Conservation (phyloP, 92 coral and sea anemone species). For the Muricea muricata region DNA sequence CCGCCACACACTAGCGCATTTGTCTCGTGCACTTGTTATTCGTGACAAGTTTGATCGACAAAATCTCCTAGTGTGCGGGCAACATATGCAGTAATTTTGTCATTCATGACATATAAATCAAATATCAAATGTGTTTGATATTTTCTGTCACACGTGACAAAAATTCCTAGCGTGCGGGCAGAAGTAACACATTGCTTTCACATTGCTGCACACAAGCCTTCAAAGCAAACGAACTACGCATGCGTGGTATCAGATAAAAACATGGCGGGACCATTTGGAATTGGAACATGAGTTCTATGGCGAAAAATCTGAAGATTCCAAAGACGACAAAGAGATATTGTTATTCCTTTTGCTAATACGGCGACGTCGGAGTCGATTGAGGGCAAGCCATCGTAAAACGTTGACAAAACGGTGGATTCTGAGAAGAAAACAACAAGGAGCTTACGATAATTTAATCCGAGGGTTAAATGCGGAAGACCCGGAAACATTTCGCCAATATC, state of each 20-base stretch:
- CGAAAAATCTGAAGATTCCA: no score
- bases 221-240: background rate
- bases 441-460: background rate
- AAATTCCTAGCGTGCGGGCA: background rate
- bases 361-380: background rate
- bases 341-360: background rate
- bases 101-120: background rate
- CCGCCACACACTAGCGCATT: background rate
- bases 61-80: background rate
- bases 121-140: background rate
- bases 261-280: slow-evolving; percentile 23
- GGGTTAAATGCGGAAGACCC: background rate
- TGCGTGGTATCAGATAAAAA: background rate
- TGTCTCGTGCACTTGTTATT: background rate
- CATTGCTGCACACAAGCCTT: background rate
- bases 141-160: background rate
- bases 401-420: slow-evolving; percentile 6
- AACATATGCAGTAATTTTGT: background rate
- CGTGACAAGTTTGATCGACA: background rate
- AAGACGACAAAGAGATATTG: background rate
- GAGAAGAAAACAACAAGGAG: background rate
- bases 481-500: background rate
- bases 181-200: background rate
- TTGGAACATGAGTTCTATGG: no score
- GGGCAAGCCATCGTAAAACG: background rate